phyloP scores from a whole-genome alignment of 2,113 vertebrate genomes.

The Hyperopisus bebe region DNA sequence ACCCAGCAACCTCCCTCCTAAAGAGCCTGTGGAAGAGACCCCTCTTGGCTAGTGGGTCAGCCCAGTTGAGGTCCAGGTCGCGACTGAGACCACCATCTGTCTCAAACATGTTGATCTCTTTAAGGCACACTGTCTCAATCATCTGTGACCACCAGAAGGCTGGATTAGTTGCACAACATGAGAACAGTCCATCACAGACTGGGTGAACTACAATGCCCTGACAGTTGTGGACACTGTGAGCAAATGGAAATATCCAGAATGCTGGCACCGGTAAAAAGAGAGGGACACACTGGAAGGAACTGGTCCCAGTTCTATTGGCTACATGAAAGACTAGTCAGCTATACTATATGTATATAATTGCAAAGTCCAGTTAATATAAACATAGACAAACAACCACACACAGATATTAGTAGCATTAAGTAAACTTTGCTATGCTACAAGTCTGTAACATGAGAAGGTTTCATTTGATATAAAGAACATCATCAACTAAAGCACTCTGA shows the following conservation, averaged over 20 bases:
- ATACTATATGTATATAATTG: neutral
- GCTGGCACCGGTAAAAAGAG: neutral
- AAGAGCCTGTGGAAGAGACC: conserved; percentile 78
- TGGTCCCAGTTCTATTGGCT: neutral
- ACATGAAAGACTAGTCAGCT: neutral
- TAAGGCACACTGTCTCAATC: conserved; percentile 87
- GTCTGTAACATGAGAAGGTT: too few species aligned
- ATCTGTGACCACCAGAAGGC: conserved; percentile 55
- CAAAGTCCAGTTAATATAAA: neutral
- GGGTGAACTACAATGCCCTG: neutral
- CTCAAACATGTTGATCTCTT: conserved; percentile 76
- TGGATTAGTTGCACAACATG: neutral
- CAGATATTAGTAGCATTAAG: neutral
- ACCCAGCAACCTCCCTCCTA: conserved; percentile 71
- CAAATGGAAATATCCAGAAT: neutral
- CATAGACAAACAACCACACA: neutral
- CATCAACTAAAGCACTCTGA: too few species aligned
- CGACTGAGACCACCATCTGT: conserved; percentile 57
- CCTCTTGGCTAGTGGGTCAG: conserved; percentile 64
- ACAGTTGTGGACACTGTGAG: neutral
- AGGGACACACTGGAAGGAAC: neutral
- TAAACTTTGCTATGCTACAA: neutral
- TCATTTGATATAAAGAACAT: too few species aligned
- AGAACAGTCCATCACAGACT: neutral
- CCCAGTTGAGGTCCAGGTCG: conserved; percentile 55